phyloP scores from a whole-genome alignment of 2,888 invertebrate species.

The Agrochola lychnidis region DNA sequence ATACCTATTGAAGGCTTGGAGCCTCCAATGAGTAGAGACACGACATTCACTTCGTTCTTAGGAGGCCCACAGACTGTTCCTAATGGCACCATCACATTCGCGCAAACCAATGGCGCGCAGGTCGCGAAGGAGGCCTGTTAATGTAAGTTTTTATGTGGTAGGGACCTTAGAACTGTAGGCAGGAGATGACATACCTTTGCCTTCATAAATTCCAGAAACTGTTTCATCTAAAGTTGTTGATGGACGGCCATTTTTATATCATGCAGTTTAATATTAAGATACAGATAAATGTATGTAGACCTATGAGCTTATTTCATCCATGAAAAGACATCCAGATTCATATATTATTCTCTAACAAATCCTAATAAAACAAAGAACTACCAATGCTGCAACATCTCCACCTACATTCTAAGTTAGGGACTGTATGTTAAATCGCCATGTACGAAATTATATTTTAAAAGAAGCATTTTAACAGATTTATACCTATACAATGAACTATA shows the following conservation, averaged over 20 bases:
- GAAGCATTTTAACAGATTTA: constrained; percentile 17
- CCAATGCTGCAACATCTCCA: constrained; percentile 1
- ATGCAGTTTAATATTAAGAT: constrained; percentile 13
- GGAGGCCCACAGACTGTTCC: constrained; percentile 84
- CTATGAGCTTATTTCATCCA: constrained; percentile 34
- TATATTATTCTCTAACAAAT: constrained; percentile 27
- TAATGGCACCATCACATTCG: constrained; percentile 77
- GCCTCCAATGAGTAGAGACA: constrained; percentile 88
- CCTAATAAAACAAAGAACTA: background rate
- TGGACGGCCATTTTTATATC: constrained; percentile 4
- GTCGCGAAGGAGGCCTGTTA: constrained; percentile 70
- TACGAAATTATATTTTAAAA: constrained; percentile 23
- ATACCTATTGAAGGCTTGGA: constrained; percentile 88
- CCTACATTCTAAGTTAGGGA: constrained; percentile 28
- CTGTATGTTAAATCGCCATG: constrained; percentile 13
- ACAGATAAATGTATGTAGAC: background rate
- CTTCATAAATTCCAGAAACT: background rate
- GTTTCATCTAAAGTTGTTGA: background rate
- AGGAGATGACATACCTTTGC: constrained; percentile 19
- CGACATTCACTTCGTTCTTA: constrained; percentile 89
- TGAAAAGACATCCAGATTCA: constrained; percentile 13
- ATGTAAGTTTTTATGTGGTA: constrained; percentile 38
- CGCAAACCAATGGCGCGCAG: constrained; percentile 71
- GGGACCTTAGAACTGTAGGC: constrained; percentile 28
- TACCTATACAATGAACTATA: constrained; percentile 11